These are phyloP conservation scores for Drosophila athabasca DNA, from an alignment of 1,140 invertebrate genomes.

Conservation along the genomic window DNA sequence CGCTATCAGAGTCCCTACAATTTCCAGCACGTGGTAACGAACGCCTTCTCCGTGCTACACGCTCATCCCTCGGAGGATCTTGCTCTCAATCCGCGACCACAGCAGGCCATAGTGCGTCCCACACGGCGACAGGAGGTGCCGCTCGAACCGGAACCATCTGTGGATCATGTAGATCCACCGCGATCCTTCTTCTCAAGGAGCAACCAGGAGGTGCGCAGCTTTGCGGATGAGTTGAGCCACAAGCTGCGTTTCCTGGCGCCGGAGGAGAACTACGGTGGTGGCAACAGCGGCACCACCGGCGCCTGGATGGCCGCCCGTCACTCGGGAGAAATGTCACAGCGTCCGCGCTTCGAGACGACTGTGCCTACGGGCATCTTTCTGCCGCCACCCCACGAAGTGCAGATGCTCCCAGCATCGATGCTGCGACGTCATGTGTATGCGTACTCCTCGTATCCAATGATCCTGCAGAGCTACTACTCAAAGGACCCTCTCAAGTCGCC, in stretches of 20 bases:
- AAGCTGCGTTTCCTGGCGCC: constrained; percentile 72
- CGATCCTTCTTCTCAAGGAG: constrained; percentile 66
- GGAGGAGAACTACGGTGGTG: constrained; percentile 65
- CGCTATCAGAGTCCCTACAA: constrained; percentile 65
- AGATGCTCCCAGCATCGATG: constrained; percentile 84
- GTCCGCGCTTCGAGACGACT: constrained; percentile 89
- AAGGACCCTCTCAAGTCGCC: constrained; percentile 22
- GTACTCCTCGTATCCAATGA: constrained; percentile 78
- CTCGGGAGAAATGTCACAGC: constrained; percentile 55
- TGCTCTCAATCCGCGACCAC: constrained; percentile 71
- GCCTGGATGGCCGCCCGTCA: constrained; percentile 41
- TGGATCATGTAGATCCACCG: constrained; percentile 26
- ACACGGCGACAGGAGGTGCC: constrained; percentile 72
- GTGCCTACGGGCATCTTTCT: constrained; percentile 91
- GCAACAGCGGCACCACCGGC: constrained; percentile 29
- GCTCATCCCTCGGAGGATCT: constrained; percentile 56
- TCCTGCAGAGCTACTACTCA: constrained; percentile 65
- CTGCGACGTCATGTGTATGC: constrained; percentile 73
- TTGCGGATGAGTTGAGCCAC: constrained; percentile 77
- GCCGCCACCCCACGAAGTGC: constrained; percentile 89
- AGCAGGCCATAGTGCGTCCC: constrained; percentile 84
- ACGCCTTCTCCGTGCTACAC: constrained; percentile 72
- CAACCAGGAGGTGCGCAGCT: constrained; percentile 67
- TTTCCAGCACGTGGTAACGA: constrained; percentile 70
- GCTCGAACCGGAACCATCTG: constrained; percentile 19